A percentile compares a stretch with the other conserved stretches of the same genome.
Evolutionary conservation across 2,888 invertebrate species (phyloP).

Genomic region (Syrista parreyssii): DNA sequence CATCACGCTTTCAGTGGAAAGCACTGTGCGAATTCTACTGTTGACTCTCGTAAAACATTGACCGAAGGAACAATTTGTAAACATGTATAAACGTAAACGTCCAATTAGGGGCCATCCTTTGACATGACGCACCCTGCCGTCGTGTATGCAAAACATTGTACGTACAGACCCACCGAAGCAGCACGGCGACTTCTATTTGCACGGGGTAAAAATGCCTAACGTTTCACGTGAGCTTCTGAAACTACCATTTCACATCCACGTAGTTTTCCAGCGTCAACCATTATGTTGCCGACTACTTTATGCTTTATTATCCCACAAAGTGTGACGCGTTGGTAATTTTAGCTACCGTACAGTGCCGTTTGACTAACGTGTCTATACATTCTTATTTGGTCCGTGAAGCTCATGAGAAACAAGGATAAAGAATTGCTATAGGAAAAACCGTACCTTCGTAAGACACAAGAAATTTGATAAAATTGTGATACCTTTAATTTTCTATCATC

Average conservation of each 20-base stretch:
- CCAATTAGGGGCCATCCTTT: slow-evolving; percentile 41
- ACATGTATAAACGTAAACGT: slow-evolving; percentile 41
- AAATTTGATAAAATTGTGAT: too few relatives aligned
- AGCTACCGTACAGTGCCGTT: neutral
- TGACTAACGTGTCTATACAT: neutral
- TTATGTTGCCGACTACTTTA: neutral
- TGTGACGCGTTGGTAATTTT: neutral
- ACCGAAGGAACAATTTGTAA: slow-evolving; percentile 27
- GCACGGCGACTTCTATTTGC: neutral
- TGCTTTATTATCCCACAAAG: neutral
- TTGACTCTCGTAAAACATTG: neutral
- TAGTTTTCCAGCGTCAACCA: neutral
- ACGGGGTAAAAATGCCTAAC: neutral
- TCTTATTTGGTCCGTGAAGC: neutral
- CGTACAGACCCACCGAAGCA: neutral
- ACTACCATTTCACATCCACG: neutral
- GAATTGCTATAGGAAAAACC: neutral
- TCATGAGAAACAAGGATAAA: neutral
- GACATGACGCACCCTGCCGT: slow-evolving; percentile 19
- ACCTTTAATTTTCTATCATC: too few relatives aligned
- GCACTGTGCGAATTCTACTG: neutral
- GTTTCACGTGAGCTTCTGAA: neutral
- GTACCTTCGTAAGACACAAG: neutral
- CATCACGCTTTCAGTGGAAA: neutral
- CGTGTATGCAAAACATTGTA: neutral